Evolutionary conservation across 2,888 invertebrate species (phyloP).

Genomic region (Argyra leucocephala): DNA sequence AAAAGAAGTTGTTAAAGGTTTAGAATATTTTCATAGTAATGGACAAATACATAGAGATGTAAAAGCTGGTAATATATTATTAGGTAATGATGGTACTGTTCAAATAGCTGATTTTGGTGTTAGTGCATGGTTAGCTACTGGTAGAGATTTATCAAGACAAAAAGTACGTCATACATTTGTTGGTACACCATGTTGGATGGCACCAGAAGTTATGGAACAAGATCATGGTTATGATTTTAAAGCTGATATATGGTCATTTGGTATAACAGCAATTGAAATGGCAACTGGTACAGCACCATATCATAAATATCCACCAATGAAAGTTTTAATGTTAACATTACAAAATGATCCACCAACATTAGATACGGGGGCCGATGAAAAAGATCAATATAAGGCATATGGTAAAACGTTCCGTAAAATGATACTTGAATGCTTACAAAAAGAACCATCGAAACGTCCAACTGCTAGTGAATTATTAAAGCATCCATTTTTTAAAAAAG

Average conservation of each 20-base stretch:
- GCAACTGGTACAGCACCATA: conserved; percentile 97
- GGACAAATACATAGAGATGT: conserved; percentile 98
- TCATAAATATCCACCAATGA: conserved; percentile 98
- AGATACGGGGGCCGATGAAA: conserved; percentile 90
- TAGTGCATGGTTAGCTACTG: conserved; percentile 93
- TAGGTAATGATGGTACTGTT: conserved; percentile 93
- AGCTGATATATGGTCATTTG: conserved; percentile 68
- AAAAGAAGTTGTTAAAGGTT: conserved; percentile 86
- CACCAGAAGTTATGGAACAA: conserved; percentile 99
- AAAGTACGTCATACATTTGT: conserved; percentile 96
- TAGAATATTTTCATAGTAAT: conserved; percentile 97
- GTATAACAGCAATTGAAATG: conserved; percentile 95
- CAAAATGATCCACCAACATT: conserved; percentile 96
- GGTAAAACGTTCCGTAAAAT: conserved; percentile 96
- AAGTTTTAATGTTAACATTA: conserved; percentile 93
- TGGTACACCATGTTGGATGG: conserved; percentile 99
- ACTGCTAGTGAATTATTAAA: conserved; percentile 91
- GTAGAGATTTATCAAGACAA: conserved; percentile 84
- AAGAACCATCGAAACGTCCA: conserved; percentile 88
- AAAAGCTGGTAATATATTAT: conserved; percentile 94
- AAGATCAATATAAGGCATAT: conserved; percentile 95
- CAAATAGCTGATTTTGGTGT: conserved; percentile 99
- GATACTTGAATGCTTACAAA: conserved; percentile 92
- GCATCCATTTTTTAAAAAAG: conserved; percentile 96
- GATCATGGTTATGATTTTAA: conserved; percentile 97